These are phyloP conservation scores for Cremastinae sp. DNA, from an alignment of 2,888 invertebrate genomes.

Conservation along the genomic window DNA sequence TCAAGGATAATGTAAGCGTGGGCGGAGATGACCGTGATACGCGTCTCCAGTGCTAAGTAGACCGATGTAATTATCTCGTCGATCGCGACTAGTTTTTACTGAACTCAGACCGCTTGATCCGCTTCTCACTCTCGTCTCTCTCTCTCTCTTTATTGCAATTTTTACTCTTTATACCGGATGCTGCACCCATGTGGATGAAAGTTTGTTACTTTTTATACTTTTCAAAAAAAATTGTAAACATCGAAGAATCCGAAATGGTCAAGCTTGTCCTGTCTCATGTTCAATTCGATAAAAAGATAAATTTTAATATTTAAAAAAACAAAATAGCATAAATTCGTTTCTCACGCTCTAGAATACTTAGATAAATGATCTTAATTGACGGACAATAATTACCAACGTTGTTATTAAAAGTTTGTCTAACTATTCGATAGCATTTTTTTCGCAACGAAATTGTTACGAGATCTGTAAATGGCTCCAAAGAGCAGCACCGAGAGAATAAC, in stretches of 20 bases:
- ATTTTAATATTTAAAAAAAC: background rate
- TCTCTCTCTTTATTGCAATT: conserved; percentile 1
- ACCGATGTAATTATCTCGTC: conserved; percentile 46
- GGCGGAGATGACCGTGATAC: conserved; percentile 55
- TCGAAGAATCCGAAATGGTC: conserved; percentile 4
- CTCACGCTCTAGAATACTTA: too few relatives aligned
- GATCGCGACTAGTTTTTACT: conserved; percentile 35
- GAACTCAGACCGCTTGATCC: conserved; percentile 16
- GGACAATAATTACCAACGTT: too few relatives aligned
- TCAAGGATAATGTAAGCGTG: conserved; percentile 35
- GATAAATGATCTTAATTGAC: too few relatives aligned
- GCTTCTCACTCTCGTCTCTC: background rate
- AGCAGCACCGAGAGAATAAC: too few relatives aligned
- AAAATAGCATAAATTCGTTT: background rate
- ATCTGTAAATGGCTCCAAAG: too few relatives aligned
- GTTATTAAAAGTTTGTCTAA: too few relatives aligned
- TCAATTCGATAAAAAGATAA: background rate
- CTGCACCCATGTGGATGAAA: conserved; percentile 49
- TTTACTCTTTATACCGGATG: conserved; percentile 44
- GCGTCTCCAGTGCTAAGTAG: conserved; percentile 43
- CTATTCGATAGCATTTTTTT: too few relatives aligned
- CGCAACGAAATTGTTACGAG: too few relatives aligned
- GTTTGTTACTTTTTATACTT: background rate
- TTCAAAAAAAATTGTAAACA: conserved; percentile 4
- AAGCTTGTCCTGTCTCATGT: background rate